phyloP scores from a whole-genome alignment of 2,797 vertebrate species.

The Tenualosa thibaudeaui region DNA sequence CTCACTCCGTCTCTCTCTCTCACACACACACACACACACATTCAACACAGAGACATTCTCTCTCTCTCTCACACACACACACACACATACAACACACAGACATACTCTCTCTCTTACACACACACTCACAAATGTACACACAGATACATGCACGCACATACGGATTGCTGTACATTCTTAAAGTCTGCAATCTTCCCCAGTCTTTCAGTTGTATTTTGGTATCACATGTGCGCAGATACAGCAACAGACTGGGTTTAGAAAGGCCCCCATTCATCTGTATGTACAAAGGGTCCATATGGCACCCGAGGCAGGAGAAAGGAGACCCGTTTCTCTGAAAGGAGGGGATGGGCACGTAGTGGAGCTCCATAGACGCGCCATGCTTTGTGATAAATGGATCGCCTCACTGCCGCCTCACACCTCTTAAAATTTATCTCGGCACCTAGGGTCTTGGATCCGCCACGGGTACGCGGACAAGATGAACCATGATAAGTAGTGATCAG shows the following conservation, averaged over 20 bases:
- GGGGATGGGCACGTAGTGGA: background rate
- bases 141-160: background rate
- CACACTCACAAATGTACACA: background rate
- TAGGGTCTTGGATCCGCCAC: too few relatives aligned
- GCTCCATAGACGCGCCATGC: background rate
- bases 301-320: background rate
- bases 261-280: background rate
- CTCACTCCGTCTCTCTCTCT: background rate
- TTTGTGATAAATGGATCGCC: background rate
- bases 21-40: slow-evolving; percentile 24
- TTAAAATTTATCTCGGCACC: background rate
- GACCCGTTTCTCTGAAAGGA: background rate
- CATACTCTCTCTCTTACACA: background rate
- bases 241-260: background rate
- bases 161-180: background rate
- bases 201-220: background rate
- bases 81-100: slow-evolving; percentile 12
- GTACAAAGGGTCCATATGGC: background rate
- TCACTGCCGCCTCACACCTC: background rate
- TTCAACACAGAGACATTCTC: background rate
- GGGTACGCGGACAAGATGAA: slow-evolving; percentile 25
- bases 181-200: background rate
- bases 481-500: slow-evolving; percentile 32
- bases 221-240: background rate
- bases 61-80: background rate